A percentile compares a stretch with the other conserved stretches of the same genome.
phyloP scores from a whole-genome alignment of 2,797 vertebrate species.

The Neosilurus mollespiculum region DNA sequence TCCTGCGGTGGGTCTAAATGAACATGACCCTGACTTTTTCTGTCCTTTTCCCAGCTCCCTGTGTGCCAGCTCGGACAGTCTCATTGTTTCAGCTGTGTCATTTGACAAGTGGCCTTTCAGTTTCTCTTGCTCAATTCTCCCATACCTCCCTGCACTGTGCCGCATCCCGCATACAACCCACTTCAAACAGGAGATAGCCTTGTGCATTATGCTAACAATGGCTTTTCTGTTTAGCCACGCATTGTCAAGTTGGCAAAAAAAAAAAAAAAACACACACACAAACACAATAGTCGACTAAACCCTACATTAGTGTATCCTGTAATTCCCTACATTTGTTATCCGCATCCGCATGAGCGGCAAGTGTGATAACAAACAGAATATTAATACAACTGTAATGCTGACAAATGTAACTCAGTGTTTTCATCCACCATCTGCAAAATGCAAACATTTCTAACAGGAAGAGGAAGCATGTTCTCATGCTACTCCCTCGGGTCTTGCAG shows the following conservation, averaged over 20 bases:
- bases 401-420: conserved; percentile 56
- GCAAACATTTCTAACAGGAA: conserved; percentile 60
- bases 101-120: conserved; percentile 74
- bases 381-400: conserved; percentile 36
- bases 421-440: conserved; percentile 45
- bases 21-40: conserved; percentile 67
- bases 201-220: conserved; percentile 25
- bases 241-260: conserved; percentile 37
- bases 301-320: conserved; percentile 23
- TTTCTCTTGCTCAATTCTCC: conserved; percentile 20
- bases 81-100: conserved; percentile 58
- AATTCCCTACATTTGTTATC: conserved; percentile 30
- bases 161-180: conserved; percentile 13
- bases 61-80: conserved; percentile 53
- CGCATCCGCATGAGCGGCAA: conserved; percentile 3
- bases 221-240: conserved; percentile 22
- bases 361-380: conserved; percentile 25
- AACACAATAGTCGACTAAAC: conserved; percentile 35
- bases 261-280: neutral
- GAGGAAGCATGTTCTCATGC: conserved; percentile 56
- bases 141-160: conserved; percentile 20
- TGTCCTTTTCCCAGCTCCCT: conserved; percentile 61
- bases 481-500: conserved; percentile 53
- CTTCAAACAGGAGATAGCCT: conserved; percentile 26
- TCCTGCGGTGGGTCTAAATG: conserved; percentile 63